Percentiles rank a stretch among this genome's conserved stretches.
phyloP scores from a whole-genome alignment of 2,888 invertebrate species.

The Rhagonycha fulva region DNA sequence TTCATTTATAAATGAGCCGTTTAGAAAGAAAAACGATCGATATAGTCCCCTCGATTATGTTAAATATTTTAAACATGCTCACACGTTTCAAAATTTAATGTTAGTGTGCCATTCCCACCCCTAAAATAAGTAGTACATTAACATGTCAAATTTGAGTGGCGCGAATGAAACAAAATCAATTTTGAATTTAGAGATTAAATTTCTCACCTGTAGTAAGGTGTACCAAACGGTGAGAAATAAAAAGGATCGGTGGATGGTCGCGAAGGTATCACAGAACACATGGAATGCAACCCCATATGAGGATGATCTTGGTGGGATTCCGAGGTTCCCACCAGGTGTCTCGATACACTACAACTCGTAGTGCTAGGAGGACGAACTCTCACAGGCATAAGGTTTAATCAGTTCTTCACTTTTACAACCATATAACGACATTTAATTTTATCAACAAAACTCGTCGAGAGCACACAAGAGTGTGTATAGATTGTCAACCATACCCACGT shows the following conservation, averaged over 20 bases:
- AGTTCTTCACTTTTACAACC: conserved; percentile 11
- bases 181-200: conserved; percentile 3
- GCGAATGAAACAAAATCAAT: not conserved
- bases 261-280: conserved; percentile 46
- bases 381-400: conserved; percentile 35
- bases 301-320: conserved; percentile 45
- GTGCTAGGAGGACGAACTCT: conserved; percentile 42
- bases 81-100: not conserved
- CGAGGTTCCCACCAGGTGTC: conserved; percentile 50
- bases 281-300: conserved; percentile 52
- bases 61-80: not conserved
- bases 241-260: conserved; percentile 62
- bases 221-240: conserved; percentile 63
- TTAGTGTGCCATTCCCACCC: not conserved
- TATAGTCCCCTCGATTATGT: not conserved
- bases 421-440: conserved; percentile 31
- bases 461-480: conserved; percentile 52
- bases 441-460: conserved; percentile 4
- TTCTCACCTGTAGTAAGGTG: conserved; percentile 62
- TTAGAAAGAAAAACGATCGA: not conserved
- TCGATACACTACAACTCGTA: conserved; percentile 53
- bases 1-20: not conserved
- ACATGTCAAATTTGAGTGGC: not conserved
- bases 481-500: conserved; percentile 67
- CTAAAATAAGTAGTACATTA: not conserved